A percentile compares a stretch with the other conserved stretches of the same genome.
Evolutionary conservation across 1,140 invertebrate species (phyloP).

Genomic region (Bilobella aurantiaca): DNA sequence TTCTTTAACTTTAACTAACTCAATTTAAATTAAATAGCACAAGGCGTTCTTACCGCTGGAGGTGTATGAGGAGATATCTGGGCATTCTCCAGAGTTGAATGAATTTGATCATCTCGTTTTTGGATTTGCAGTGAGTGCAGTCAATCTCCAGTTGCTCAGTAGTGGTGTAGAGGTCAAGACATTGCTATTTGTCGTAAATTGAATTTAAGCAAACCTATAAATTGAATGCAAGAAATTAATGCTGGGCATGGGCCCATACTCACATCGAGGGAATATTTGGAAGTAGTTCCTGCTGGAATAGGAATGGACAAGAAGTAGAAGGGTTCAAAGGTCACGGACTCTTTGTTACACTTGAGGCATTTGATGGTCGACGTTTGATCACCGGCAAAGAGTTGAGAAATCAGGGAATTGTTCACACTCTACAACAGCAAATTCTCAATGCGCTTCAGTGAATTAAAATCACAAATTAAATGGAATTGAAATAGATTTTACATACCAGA

Average conservation of each 20-base stretch:
- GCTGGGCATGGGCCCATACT: neutral
- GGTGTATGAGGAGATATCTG: constrained; percentile 76
- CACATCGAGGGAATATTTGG: neutral
- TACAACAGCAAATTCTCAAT: constrained; percentile 11
- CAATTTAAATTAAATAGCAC: constrained; percentile 20
- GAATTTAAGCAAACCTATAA: neutral
- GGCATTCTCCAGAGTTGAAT: constrained; percentile 81
- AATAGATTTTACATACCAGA: constrained; percentile 41
- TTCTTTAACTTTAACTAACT: constrained; percentile 42
- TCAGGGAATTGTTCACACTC: constrained; percentile 58
- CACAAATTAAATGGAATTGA: too few relatives aligned
- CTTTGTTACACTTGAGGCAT: constrained; percentile 61
- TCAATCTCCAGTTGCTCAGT: constrained; percentile 62
- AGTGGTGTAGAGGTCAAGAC: constrained; percentile 65
- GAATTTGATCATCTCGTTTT: constrained; percentile 76
- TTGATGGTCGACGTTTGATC: constrained; percentile 68
- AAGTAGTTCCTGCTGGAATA: constrained; percentile 40
- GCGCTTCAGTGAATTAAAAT: neutral
- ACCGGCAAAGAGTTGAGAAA: constrained; percentile 78
- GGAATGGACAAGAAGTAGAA: constrained; percentile 82
- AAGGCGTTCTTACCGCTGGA: constrained; percentile 57
- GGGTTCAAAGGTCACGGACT: constrained; percentile 75
- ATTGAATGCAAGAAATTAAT: too few relatives aligned
- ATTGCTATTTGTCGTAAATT: constrained; percentile 51
- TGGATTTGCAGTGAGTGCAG: constrained; percentile 83